Evolutionary conservation across 2,888 invertebrate genomes (phyloP), one percentile per base, ranked within the genome.

Genomic region (Empis stercorea): DNA sequence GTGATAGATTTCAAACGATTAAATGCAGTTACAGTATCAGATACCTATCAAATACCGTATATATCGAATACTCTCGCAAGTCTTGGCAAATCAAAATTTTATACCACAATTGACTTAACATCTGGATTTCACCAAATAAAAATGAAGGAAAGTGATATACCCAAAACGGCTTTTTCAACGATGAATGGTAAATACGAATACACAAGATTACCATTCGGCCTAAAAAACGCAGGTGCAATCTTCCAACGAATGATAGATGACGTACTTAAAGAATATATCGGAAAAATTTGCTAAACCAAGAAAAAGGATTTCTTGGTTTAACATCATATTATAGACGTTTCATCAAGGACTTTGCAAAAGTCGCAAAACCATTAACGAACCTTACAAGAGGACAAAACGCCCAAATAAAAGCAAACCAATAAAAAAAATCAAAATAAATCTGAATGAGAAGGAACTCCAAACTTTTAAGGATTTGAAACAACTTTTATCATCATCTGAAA

Each of bases 191-290:
- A 55, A 39, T 53, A 50, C 23, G 50, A 53, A 30, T 53, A 45
- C n/a, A 34, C 40, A 15, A 42, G 52, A 4, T 44, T 41, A 13
- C 48, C 47, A 1, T 47, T 48, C 32, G 52, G 48, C 9, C 36
- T 43, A 11, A 37, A 38, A 9, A 47, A 47, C 10, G 30, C 41
- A n/a, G n/a, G n/a, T n/a, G n/a, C n/a, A 7, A 44, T 48, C 7
- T 37, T 52, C 10, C 53, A 55, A 39, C 14, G 55, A 9, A 54
- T 52, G 48, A 48, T 54, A 1, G 54, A 57, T 40, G 52, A 56
- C 27, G 51, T 56, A 3, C 27, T 56, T 6, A 48, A 51, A 16
- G 48, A 46, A 10, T 46, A 38, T 11, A 48, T 51, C 11, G 48
- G 50, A 4, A 48, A 48, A 17, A 50, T 50, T 30, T 53, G 1